A percentile compares a stretch with the other conserved stretches of the same genome.
These are phyloP conservation scores for Eupithecia vulgata DNA, from an alignment of 2,888 invertebrate genomes.

Conservation along the genomic window DNA sequence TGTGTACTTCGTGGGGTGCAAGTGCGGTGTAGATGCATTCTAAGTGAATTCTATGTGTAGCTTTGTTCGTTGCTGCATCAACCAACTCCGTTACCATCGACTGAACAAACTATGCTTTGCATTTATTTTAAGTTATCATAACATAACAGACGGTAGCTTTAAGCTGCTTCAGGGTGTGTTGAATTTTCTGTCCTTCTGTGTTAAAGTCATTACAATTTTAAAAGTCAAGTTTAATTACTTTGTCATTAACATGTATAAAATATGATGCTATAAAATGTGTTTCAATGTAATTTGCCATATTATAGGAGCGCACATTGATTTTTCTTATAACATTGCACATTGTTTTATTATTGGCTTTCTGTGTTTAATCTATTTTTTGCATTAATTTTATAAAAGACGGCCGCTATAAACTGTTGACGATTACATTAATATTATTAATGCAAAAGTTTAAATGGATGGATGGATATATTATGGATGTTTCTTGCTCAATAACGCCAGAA, in stretches of 20 bases:
- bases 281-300: not conserved
- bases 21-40: not conserved
- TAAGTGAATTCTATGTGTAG: not conserved
- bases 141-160: not conserved
- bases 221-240: not conserved
- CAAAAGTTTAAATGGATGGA: too few species aligned
- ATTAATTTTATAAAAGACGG: not conserved
- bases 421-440: too few species aligned
- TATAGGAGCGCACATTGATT: not conserved
- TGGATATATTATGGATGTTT: too few species aligned
- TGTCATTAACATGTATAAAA: not conserved
- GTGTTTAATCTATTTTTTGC: not conserved
- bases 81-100: not conserved
- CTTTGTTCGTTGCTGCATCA: not conserved
- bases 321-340: not conserved
- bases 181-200: not conserved
- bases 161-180: not conserved
- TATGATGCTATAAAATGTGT: not conserved
- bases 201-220: not conserved
- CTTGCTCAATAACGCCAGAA: too few species aligned
- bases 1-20: constrained; percentile 28
- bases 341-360: not conserved
- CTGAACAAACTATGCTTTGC: not conserved
- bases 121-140: not conserved
- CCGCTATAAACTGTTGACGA: constrained; percentile 2